Conservation (phyloP, 2,888 invertebrate genomes). For the Brachyopa scutellaris region DNA sequence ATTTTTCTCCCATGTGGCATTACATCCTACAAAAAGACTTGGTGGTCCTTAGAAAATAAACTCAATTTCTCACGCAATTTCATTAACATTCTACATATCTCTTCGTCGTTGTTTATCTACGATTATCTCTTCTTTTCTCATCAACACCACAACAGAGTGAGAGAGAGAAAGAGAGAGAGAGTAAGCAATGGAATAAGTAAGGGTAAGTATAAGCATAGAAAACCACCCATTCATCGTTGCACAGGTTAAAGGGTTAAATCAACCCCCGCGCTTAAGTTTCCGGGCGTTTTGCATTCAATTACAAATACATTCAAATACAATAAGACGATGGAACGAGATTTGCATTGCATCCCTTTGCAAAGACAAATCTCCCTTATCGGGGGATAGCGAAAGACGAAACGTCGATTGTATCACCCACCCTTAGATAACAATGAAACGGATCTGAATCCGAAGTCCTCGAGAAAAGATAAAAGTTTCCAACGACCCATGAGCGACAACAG, state of each 20-base stretch:
- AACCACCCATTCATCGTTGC: slow-evolving; percentile 8
- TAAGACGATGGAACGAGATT: slow-evolving; percentile 25
- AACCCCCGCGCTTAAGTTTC: slow-evolving; percentile 46
- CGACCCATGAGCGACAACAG: slow-evolving; percentile 39
- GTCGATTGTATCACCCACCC: slow-evolving; percentile 46
- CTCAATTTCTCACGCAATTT: slow-evolving; percentile 49
- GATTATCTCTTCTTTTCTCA: slow-evolving; percentile 17
- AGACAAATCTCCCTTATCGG: slow-evolving; percentile 8
- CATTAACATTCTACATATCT: slow-evolving; percentile 26
- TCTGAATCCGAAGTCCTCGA: slow-evolving; percentile 12
- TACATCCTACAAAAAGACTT: slow-evolving; percentile 18
- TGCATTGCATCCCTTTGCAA: too few relatives aligned
- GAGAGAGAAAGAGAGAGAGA: too few relatives aligned
- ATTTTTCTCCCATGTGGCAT: slow-evolving; percentile 66
- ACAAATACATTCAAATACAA: slow-evolving; percentile 66
- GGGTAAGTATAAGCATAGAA: slow-evolving; percentile 14
- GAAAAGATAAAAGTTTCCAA: slow-evolving; percentile 57
- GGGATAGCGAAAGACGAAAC: too few relatives aligned
- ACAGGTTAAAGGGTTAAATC: slow-evolving; percentile 67
- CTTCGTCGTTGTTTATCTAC: neutral
- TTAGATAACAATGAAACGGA: slow-evolving; percentile 25
- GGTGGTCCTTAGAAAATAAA: slow-evolving; percentile 30
- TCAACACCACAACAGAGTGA: slow-evolving; percentile 59
- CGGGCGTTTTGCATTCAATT: slow-evolving; percentile 72
- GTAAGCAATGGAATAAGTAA: slow-evolving; percentile 44